Base-by-base conservation (phyloP, 1,140 invertebrate genomes). In the Lasaia peninsularis region DNA sequence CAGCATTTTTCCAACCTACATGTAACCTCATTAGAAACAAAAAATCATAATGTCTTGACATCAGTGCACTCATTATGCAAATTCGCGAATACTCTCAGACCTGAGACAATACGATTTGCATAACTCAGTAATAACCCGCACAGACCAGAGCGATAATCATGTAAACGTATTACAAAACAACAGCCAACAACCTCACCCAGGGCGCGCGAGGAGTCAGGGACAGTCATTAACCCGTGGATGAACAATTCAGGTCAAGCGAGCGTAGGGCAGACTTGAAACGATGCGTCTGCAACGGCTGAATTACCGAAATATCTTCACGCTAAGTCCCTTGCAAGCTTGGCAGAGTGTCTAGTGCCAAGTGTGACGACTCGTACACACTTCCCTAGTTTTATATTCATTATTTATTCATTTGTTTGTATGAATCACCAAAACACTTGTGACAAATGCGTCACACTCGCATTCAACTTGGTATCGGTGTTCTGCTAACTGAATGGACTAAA, bases 171-270 rank as follows among this genome's bases (percentile, higher is more conserved):
- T 56, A 37, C 28, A 49, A 50, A 44, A 58, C 51, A 57, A 40
- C 59, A n/a, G 68, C 51, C 56, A 67, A 56, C 64, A 66, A 62
- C 60, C 62, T 58, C 58, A 53, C 52, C 40, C 40, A 52, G 48
- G 52, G 34, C 52, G 20, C 40, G 12, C 56, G 58, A 48, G 57
- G 56, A 73, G 72, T 73, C 77, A 75, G 67, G 75, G 75, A 59
- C 75, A 80, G 67, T 71, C 77, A 59, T 80, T 78, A 74, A 79
- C 75, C 74, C 65, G 66, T 31, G 31, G 57, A 68, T 67, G 69
- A 76, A 77, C 75, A 80, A 78, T 79, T 72, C 72, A 74, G 78
- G 73, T 51, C 73, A 73, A 63, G 69, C 71, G 72, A 71, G 71
- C 69, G 63, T 60, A 62, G 65, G 62, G 63, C 69, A 67, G 66